Percentiles rank a stretch among this genome's conserved stretches.
Evolutionary conservation across 2,113 vertebrate species (phyloP).

Genomic region (Hypanus sabinus): DNA sequence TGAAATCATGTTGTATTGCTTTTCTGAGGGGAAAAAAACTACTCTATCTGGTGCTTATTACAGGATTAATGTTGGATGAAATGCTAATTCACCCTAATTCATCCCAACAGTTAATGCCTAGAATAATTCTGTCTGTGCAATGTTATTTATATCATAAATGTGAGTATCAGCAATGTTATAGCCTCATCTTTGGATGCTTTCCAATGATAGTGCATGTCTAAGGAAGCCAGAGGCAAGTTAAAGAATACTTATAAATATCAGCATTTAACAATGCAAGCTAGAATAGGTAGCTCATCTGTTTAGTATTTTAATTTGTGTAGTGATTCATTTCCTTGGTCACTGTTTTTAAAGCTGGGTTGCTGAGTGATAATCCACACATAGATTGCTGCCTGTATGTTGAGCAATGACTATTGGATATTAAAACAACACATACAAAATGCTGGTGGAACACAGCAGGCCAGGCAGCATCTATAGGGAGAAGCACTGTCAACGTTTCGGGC

Average conservation of each 20-base stretch:
- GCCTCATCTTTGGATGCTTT: neutral
- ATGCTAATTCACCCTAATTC: constrained; percentile 26
- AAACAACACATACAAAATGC: no score
- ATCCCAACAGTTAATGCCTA: constrained; percentile 3
- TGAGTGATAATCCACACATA: neutral
- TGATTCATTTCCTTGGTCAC: neutral
- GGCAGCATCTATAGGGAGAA: no score
- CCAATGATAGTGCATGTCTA: neutral
- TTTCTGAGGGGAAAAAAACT: neutral
- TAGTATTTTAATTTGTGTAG: neutral
- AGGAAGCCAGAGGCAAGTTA: neutral
- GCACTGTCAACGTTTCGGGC: no score
- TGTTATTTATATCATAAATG: constrained; percentile 20
- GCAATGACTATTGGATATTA: no score
- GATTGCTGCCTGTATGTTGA: neutral
- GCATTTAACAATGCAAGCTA: neutral
- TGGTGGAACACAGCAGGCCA: no score
- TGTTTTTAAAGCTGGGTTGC: neutral
- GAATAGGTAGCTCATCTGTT: neutral
- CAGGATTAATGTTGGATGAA: constrained; percentile 30
- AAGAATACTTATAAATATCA: neutral
- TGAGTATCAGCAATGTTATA: constrained; percentile 3
- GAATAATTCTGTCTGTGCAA: constrained; percentile 20
- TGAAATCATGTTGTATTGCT: constrained; percentile 28
- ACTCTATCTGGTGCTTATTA: constrained; percentile 11